Conservation (phyloP, 2,888 invertebrate genomes). For the Zygaena filipendulae region DNA sequence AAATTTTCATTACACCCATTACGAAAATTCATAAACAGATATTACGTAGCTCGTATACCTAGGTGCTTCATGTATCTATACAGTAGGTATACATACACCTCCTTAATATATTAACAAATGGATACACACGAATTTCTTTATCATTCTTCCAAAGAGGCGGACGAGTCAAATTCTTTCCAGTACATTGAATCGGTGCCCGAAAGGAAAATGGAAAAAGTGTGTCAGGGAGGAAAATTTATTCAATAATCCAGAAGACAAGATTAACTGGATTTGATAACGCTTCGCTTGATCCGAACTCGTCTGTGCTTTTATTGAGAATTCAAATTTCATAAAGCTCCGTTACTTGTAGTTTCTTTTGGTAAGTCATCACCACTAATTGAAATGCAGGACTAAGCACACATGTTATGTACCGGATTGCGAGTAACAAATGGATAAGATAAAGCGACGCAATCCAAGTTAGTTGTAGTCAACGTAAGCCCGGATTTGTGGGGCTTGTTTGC, state of each 20-base stretch:
- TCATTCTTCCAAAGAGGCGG: too few species aligned
- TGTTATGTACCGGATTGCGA: too few species aligned
- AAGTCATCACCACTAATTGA: too few species aligned
- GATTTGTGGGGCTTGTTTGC: conserved; percentile 39
- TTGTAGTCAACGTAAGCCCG: conserved; percentile 36
- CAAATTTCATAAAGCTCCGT: conserved; percentile 34
- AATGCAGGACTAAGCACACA: too few species aligned
- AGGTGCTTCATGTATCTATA: too few species aligned
- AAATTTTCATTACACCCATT: conserved; percentile 20
- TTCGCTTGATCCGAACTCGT: conserved; percentile 45
- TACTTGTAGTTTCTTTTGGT: too few species aligned
- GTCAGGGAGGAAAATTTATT: conserved; percentile 46
- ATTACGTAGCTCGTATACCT: conserved; percentile 10
- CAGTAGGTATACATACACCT: too few species aligned
- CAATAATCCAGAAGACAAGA: conserved; percentile 55
- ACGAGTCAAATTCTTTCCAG: conserved; percentile 38
- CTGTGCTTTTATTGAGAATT: conserved; percentile 43
- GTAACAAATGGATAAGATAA: too few species aligned
- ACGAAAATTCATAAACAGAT: conserved; percentile 18
- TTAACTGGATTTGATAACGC: conserved; percentile 54
- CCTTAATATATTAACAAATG: too few species aligned
- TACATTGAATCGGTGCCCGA: conserved; percentile 36
- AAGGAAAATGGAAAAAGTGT: conserved; percentile 39
- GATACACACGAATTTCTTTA: too few species aligned
- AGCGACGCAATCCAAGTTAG: too few species aligned